Evolutionary conservation across 2,888 invertebrate species (phyloP).

Genomic region (Drosophila cognata): DNA sequence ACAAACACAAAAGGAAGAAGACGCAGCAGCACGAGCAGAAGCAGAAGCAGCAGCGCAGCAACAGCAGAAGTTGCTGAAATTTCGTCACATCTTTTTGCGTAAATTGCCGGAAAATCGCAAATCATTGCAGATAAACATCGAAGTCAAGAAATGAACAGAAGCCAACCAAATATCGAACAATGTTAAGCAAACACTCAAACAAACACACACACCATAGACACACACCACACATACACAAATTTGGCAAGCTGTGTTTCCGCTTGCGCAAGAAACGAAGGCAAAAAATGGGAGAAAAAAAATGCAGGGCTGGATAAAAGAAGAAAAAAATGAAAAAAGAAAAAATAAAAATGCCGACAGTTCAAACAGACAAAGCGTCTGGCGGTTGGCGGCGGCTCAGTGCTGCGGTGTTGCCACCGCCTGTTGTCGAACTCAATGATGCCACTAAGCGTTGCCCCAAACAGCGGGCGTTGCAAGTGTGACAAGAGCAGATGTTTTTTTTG

Average conservation of each 20-base stretch:
- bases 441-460: conserved; percentile 57
- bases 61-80: conserved; percentile 50
- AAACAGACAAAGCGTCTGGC: conserved; percentile 56
- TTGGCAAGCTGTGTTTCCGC: conserved; percentile 72
- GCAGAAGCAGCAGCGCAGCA: background rate
- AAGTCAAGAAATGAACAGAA: conserved; percentile 76
- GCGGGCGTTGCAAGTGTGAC: background rate
- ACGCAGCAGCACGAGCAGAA: background rate
- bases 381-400: conserved; percentile 62
- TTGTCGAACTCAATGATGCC: conserved; percentile 74
- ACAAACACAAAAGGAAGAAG: conserved; percentile 7
- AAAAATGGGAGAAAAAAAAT: conserved; percentile 37
- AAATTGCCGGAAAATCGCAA: conserved; percentile 83
- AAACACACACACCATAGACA: conserved; percentile 35
- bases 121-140: conserved; percentile 81
- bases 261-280: conserved; percentile 55
- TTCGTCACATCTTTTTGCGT: conserved; percentile 82
- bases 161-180: conserved; percentile 78
- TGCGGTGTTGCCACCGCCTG: conserved; percentile 68
- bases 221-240: conserved; percentile 34
- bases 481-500: background rate
- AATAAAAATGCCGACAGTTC: conserved; percentile 19
- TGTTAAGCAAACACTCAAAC: conserved; percentile 69
- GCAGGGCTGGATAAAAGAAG: conserved; percentile 30
- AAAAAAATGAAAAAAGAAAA: conserved; percentile 31